phyloP scores from a whole-genome alignment of 2,113 vertebrate genomes.

The Galeopterus variegatus region DNA sequence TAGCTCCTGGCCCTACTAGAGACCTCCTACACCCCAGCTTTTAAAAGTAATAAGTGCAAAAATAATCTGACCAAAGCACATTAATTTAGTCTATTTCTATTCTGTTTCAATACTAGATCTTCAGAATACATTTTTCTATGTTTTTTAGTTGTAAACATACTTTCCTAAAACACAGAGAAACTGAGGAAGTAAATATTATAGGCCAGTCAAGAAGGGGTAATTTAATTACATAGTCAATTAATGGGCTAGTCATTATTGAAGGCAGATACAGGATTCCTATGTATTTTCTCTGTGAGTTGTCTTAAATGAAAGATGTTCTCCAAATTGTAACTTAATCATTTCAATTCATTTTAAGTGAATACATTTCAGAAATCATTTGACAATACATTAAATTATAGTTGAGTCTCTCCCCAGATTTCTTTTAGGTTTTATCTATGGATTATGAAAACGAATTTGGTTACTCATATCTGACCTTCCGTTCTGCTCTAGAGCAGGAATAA shows the following conservation, averaged over 20 bases:
- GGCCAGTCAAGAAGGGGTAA: not conserved
- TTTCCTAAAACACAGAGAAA: not conserved
- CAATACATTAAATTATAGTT: slow-evolving; percentile 1
- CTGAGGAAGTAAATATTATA: not conserved
- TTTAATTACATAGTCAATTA: slow-evolving; percentile 60
- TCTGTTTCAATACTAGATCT: not conserved
- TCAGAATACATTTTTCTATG: not conserved
- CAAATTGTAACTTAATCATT: slow-evolving; percentile 26
- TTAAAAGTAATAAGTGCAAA: not conserved
- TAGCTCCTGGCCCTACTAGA: not conserved
- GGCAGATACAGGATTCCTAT: not conserved
- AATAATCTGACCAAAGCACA: not conserved
- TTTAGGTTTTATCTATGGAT: slow-evolving; percentile 1
- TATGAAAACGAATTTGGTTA: slow-evolving; percentile 41
- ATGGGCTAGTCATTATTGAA: not conserved
- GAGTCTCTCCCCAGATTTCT: not conserved
- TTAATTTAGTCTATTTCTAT: not conserved
- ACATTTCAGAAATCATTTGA: slow-evolving; percentile 37
- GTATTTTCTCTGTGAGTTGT: not conserved
- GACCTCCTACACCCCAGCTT: not conserved
- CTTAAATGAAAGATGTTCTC: not conserved
- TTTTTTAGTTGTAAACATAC: not conserved
- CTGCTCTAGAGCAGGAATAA: not conserved
- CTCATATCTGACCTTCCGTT: not conserved
- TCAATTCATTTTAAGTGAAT: slow-evolving; percentile 12